Percentiles rank a stretch among this genome's conserved stretches.
These are phyloP conservation scores for Eupeodes luniger DNA, from an alignment of 2,888 invertebrate genomes.

Conservation along the genomic window DNA sequence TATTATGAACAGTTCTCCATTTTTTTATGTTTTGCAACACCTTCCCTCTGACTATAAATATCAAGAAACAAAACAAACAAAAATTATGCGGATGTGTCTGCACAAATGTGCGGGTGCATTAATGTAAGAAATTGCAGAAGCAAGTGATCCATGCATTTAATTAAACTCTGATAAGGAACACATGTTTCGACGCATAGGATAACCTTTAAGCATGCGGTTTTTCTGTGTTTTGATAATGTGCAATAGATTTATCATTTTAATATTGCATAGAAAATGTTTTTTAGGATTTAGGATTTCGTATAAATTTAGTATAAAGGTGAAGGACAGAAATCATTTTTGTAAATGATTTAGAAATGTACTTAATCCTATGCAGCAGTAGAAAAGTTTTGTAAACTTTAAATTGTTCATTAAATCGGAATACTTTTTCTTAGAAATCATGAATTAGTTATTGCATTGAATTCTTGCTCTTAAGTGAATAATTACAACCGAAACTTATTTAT, in stretches of 20 bases:
- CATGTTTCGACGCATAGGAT: constrained; percentile 51
- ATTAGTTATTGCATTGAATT: no score
- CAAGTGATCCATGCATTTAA: constrained; percentile 69
- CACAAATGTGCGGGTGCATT: constrained; percentile 56
- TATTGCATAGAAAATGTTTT: constrained; percentile 31
- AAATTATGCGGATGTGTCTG: constrained; percentile 68
- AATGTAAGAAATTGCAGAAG: constrained; percentile 48
- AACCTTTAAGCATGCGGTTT: constrained; percentile 38
- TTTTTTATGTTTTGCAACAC: not conserved
- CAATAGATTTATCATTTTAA: constrained; percentile 29
- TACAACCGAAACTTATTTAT: no score
- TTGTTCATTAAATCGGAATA: no score
- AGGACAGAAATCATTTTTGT: not conserved
- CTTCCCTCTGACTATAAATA: not conserved
- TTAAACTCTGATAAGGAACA: constrained; percentile 68
- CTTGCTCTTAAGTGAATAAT: no score
- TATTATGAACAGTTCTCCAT: no score
- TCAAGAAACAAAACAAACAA: not conserved
- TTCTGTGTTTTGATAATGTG: constrained; percentile 39
- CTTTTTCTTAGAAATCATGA: no score
- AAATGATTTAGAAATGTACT: not conserved
- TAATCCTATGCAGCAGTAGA: not conserved
- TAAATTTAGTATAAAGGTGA: constrained; percentile 14
- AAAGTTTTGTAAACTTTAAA: no score
- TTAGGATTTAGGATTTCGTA: constrained; percentile 14